phyloP scores from a whole-genome alignment of 2,113 vertebrate genomes.

The Stigmatopora nigra region DNA sequence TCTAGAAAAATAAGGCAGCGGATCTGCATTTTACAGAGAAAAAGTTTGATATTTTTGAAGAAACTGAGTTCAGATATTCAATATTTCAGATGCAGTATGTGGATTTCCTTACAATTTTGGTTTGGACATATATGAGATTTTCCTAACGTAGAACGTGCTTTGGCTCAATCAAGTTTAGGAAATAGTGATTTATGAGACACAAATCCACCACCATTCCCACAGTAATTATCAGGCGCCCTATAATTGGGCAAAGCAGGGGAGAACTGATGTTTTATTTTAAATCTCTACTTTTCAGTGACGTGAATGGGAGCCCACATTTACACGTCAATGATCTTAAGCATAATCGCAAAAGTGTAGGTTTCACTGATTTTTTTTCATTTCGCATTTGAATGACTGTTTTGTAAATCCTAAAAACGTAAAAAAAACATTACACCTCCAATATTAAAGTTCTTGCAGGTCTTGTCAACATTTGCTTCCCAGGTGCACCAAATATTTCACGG shows the following conservation, averaged over 20 bases:
- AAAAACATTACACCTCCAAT: too few species aligned
- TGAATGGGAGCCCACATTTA: not conserved
- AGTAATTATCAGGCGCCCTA: not conserved
- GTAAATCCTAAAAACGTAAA: too few species aligned
- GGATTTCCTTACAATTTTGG: not conserved
- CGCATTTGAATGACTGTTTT: too few species aligned
- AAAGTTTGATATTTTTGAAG: not conserved
- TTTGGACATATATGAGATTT: not conserved
- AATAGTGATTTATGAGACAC: not conserved
- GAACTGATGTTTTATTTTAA: not conserved
- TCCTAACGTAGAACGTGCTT: not conserved
- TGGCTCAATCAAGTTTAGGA: not conserved
- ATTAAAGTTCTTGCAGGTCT: too few species aligned
- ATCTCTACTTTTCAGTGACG: not conserved
- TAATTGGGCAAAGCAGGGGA: slow-evolving; percentile 1
- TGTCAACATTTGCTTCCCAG: too few species aligned
- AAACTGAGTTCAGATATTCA: not conserved
- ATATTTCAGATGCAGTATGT: not conserved
- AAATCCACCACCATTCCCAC: not conserved
- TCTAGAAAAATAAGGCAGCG: not conserved
- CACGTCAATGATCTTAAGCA: too few species aligned
- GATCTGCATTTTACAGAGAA: not conserved
- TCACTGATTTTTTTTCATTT: too few species aligned
- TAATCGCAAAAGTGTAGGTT: too few species aligned
- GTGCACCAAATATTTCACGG: too few species aligned